These are phyloP conservation scores for Apamea monoglypha DNA, from an alignment of 2,888 invertebrate genomes.

Conservation along the genomic window DNA sequence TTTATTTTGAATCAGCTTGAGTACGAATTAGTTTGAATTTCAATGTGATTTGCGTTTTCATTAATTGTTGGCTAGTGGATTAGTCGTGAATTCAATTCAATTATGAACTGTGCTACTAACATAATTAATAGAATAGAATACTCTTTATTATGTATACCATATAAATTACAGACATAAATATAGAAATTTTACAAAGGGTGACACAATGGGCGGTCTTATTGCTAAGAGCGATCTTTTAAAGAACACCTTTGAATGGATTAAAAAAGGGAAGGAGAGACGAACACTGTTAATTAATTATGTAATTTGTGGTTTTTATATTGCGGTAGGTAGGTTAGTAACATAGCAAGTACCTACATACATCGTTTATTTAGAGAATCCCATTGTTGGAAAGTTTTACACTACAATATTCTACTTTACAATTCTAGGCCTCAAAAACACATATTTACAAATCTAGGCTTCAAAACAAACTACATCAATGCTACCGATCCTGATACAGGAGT, in stretches of 20 bases:
- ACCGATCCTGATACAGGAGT: neutral
- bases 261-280: too few relatives aligned
- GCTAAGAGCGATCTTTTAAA: too few relatives aligned
- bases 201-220: too few relatives aligned
- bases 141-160: too few relatives aligned
- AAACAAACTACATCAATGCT: neutral
- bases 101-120: neutral
- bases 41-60: neutral
- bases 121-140: neutral
- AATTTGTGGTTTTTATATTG: neutral
- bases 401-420: too few relatives aligned
- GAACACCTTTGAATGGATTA: too few relatives aligned
- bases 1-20: neutral
- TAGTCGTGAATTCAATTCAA: neutral
- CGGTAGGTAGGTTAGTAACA: neutral
- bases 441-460: neutral
- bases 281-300: neutral
- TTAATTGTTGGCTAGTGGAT: neutral
- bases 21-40: neutral
- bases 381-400: neutral
- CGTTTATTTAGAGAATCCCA: neutral
- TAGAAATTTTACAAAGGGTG: too few relatives aligned
- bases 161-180: too few relatives aligned
- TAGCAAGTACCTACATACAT: neutral
- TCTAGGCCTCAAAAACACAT: too few relatives aligned